phyloP scores from a whole-genome alignment of 1,140 invertebrate species.

The Pseudomyrmex pallidus region DNA sequence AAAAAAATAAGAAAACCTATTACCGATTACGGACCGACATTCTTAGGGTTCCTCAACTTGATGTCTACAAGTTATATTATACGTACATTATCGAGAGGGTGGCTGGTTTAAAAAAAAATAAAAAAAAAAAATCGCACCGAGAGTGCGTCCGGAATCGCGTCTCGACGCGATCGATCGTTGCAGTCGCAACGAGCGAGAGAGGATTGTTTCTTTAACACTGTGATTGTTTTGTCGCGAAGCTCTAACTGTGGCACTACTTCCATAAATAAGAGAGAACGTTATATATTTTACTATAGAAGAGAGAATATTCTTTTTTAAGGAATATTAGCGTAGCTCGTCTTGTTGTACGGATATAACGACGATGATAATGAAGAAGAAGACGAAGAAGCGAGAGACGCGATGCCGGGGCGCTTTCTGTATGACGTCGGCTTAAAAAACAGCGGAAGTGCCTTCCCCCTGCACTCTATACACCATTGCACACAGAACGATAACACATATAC shows the following conservation, averaged over 20 bases:
- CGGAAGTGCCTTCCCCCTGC: constrained; percentile 85
- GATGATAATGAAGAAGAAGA: not conserved
- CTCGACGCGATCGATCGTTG: not conserved
- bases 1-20: not conserved
- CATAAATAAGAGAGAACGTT: constrained; percentile 23
- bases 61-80: constrained; percentile 66
- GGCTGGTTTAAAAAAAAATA: constrained; percentile 74
- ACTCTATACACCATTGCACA: constrained; percentile 83
- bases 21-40: constrained; percentile 54
- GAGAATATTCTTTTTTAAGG: constrained; percentile 45
- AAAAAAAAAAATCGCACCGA: constrained; percentile 59
- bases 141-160: constrained; percentile 40
- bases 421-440: constrained; percentile 74
- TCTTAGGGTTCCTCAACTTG: constrained; percentile 77
- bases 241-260: constrained; percentile 43
- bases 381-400: constrained; percentile 16
- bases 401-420: constrained; percentile 63
- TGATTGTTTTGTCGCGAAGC: constrained; percentile 49
- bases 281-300: constrained; percentile 44
- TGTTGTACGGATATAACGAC: not conserved
- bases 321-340: not conserved
- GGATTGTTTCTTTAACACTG: constrained; percentile 36
- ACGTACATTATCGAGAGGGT: constrained; percentile 78
- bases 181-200: constrained; percentile 8
- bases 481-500: constrained; percentile 55